Evolutionary conservation across 2,888 invertebrate species (phyloP).

Genomic region (Doris montereyensis): DNA sequence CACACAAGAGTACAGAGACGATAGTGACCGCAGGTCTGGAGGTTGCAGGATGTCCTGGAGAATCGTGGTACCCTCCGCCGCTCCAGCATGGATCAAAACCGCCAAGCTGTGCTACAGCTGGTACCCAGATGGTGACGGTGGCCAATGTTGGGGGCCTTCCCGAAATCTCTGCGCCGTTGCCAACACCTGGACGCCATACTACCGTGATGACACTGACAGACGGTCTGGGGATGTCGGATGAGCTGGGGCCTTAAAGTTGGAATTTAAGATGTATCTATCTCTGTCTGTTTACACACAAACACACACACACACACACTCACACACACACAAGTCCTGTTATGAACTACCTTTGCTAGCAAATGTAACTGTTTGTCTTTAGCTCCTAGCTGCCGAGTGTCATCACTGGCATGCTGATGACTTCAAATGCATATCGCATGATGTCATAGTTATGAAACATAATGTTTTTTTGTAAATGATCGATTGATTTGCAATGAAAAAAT

Average conservation of each 20-base stretch:
- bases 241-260: conserved; percentile 45
- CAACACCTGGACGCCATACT: conserved; percentile 45
- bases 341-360: too few species aligned
- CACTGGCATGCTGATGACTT: too few species aligned
- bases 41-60: conserved; percentile 46
- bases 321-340: too few species aligned
- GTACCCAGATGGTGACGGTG: conserved; percentile 46
- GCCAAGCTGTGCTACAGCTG: conserved; percentile 44
- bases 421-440: too few species aligned
- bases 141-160: conserved; percentile 38
- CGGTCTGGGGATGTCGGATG: conserved; percentile 42
- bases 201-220: conserved; percentile 45
- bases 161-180: conserved; percentile 42
- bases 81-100: conserved; percentile 42
- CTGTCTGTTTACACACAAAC: too few species aligned
- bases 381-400: too few species aligned
- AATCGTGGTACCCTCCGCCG: conserved; percentile 28
- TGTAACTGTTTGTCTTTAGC: too few species aligned
- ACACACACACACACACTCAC: too few species aligned
- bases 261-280: too few species aligned
- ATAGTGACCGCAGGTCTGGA: conserved; percentile 42
- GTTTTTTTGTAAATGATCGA: too few species aligned
- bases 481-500: too few species aligned
- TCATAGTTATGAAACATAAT: too few species aligned
- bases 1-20: conserved; percentile 42